Percentiles rank a stretch among this genome's conserved stretches.
Conservation (phyloP, 2,113 vertebrate genomes). For the Petaurus breviceps region DNA sequence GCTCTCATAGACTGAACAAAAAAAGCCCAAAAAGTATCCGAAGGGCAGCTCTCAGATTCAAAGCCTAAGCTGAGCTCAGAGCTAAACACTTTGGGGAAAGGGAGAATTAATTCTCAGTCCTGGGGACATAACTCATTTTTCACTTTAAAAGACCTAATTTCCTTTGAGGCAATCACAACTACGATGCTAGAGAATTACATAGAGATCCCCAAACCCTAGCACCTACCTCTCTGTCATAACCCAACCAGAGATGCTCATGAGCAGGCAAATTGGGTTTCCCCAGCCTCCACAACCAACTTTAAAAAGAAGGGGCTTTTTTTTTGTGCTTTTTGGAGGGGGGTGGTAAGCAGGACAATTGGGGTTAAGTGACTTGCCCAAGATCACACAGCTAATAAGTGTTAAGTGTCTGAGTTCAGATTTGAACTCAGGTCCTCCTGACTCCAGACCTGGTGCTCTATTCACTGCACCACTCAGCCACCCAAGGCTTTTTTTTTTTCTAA, state of each 20-base stretch:
- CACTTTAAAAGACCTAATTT: neutral
- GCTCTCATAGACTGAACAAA: neutral
- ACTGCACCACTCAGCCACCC: too few relatives aligned
- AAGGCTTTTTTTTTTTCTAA: neutral
- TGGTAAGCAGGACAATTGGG: too few relatives aligned
- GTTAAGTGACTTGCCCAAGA: too few relatives aligned
- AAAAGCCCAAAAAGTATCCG: neutral
- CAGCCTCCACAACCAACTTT: neutral
- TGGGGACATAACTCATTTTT: neutral
- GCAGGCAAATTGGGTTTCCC: neutral
- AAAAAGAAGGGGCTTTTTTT: neutral
- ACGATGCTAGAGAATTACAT: neutral
- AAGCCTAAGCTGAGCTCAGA: neutral
- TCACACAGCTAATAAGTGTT: too few relatives aligned
- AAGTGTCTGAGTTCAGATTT: too few relatives aligned
- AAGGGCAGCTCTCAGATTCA: neutral
- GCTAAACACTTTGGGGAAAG: neutral
- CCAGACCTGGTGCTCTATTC: too few relatives aligned
- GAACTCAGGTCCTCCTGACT: too few relatives aligned
- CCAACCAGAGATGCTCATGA: neutral
- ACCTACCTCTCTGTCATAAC: neutral
- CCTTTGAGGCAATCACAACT: neutral
- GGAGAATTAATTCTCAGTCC: neutral
- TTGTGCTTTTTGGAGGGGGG: too few relatives aligned
- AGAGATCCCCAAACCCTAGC: neutral